These are phyloP conservation scores for Drosophila tripunctata DNA, from an alignment of 2,888 invertebrate species.

Conservation along the genomic window DNA sequence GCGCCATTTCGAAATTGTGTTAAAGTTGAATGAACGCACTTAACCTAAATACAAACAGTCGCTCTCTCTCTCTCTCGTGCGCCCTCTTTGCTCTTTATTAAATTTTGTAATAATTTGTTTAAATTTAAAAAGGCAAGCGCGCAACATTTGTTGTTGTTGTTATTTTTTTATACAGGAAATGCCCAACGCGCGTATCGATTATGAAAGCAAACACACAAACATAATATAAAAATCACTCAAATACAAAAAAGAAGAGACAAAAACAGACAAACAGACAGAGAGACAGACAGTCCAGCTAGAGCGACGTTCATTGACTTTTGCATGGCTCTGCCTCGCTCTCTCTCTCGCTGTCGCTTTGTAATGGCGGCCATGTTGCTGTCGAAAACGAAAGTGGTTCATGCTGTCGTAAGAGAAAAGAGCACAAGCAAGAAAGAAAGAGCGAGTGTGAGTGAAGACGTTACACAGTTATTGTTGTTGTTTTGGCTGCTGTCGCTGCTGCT, in stretches of 20 bases:
- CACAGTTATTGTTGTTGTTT: no score
- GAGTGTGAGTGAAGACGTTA: slow-evolving; percentile 10
- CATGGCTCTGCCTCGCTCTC: slow-evolving; percentile 25
- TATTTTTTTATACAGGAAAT: slow-evolving; percentile 65
- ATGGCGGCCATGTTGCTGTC: slow-evolving; percentile 58
- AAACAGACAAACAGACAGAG: slow-evolving; percentile 5
- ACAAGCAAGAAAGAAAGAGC: slow-evolving; percentile 7
- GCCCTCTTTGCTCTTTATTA: slow-evolving; percentile 40
- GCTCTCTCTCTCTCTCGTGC: not conserved
- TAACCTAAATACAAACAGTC: slow-evolving; percentile 80
- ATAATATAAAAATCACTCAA: slow-evolving; percentile 27
- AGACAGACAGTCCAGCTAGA: not conserved
- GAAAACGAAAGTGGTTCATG: slow-evolving; percentile 76
- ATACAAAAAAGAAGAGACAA: slow-evolving; percentile 1
- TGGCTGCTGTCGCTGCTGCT: slow-evolving; percentile 43
- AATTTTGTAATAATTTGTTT: slow-evolving; percentile 76
- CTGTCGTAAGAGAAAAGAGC: slow-evolving; percentile 16
- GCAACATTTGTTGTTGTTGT: slow-evolving; percentile 27
- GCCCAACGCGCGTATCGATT: slow-evolving; percentile 55
- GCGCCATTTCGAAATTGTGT: slow-evolving; percentile 82
- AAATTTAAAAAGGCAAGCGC: slow-evolving; percentile 61
- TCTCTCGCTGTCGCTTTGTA: slow-evolving; percentile 16
- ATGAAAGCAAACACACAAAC: slow-evolving; percentile 59
- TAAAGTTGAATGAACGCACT: slow-evolving; percentile 84
- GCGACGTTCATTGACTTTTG: slow-evolving; percentile 74